phyloP scores from a whole-genome alignment of 1,140 invertebrate genomes.

The Halictus rubicundus region DNA sequence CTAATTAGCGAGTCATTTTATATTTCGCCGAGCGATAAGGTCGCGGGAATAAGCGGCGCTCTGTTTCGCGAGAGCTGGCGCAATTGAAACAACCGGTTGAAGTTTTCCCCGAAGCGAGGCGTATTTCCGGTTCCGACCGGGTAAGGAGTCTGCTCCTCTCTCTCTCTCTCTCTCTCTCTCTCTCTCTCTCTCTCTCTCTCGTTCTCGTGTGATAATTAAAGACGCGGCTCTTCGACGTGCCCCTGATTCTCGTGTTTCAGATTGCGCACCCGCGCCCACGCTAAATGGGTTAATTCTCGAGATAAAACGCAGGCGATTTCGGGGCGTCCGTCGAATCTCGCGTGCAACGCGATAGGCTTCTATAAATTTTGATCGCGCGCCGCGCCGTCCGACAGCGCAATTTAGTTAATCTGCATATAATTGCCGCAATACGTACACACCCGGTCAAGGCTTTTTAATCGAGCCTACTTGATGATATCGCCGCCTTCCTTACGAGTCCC shows the following conservation, averaged over 20 bases:
- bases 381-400: slow-evolving; percentile 17
- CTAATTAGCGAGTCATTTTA: slow-evolving; percentile 10
- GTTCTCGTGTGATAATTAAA: slow-evolving; percentile 35
- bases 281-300: slow-evolving; percentile 46
- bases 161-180: too few species aligned
- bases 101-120: not conserved
- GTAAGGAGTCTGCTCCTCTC: not conserved
- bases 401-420: slow-evolving; percentile 54
- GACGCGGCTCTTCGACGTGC: slow-evolving; percentile 28
- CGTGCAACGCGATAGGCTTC: slow-evolving; percentile 43
- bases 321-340: slow-evolving; percentile 39
- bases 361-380: slow-evolving; percentile 46
- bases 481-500: too few species aligned
- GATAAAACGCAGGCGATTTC: slow-evolving; percentile 40
- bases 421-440: too few species aligned
- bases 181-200: too few species aligned
- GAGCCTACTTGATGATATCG: too few species aligned
- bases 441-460: too few species aligned
- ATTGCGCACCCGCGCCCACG: slow-evolving; percentile 13
- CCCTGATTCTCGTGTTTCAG: slow-evolving; percentile 44
- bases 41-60: not conserved
- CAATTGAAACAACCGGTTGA: not conserved
- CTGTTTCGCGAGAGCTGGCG: not conserved
- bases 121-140: slow-evolving; percentile 8
- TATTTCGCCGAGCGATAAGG: not conserved